Conservation (phyloP, 1,140 invertebrate genomes). For the Danaus plexippus region DNA sequence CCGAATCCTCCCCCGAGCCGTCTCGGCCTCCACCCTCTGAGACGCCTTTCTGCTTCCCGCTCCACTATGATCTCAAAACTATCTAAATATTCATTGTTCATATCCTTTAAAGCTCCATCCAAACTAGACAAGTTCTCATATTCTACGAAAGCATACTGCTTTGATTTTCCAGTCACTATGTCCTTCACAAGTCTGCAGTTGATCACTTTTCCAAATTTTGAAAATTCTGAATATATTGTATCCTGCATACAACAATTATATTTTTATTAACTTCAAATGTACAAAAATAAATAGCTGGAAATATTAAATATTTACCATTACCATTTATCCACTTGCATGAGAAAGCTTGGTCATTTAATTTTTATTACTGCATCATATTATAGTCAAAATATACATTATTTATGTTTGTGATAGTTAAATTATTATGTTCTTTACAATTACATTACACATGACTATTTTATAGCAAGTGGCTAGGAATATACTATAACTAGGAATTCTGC, state of each 20-base stretch:
- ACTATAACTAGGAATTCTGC: too few species aligned
- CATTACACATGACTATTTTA: not conserved
- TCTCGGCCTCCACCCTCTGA: slow-evolving; percentile 83
- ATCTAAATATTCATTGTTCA: slow-evolving; percentile 73
- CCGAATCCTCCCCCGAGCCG: slow-evolving; percentile 90
- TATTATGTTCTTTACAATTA: slow-evolving; percentile 1
- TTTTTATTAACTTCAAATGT: not conserved
- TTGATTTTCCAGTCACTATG: slow-evolving; percentile 86
- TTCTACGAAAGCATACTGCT: slow-evolving; percentile 90
- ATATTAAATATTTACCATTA: too few species aligned
- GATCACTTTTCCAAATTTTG: slow-evolving; percentile 77
- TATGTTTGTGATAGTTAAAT: too few species aligned
- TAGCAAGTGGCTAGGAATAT: too few species aligned
- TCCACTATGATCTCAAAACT: slow-evolving; percentile 80
- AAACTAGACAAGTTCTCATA: slow-evolving; percentile 76
- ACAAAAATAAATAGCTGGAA: too few species aligned
- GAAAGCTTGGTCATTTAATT: too few species aligned
- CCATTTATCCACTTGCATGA: too few species aligned
- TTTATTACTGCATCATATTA: too few species aligned
- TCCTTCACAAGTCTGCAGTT: slow-evolving; percentile 81
- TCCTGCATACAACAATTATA: slow-evolving; percentile 44
- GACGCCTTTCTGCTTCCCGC: slow-evolving; percentile 73
- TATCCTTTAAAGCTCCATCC: slow-evolving; percentile 74
- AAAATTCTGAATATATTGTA: slow-evolving; percentile 75
- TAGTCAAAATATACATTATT: too few species aligned